phyloP scores from a whole-genome alignment of 2,113 vertebrate species.

The Thinocorus orbignyianus region DNA sequence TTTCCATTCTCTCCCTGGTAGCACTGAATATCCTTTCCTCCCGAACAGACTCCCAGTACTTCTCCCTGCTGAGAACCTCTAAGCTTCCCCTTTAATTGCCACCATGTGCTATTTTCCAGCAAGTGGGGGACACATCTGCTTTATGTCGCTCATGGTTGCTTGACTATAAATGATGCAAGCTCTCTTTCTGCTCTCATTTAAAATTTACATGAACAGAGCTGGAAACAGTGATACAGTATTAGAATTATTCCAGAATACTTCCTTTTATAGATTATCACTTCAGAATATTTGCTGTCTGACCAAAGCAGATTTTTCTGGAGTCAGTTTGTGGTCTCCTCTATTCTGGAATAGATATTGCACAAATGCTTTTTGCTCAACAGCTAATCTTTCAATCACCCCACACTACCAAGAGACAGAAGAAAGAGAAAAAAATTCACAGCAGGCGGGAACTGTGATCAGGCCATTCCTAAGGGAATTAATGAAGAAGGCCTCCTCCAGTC shows the following conservation, averaged over 20 bases:
- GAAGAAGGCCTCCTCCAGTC: background rate
- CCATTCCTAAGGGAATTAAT: background rate
- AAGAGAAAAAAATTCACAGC: background rate
- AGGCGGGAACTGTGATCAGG: background rate
- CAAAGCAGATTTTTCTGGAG: background rate
- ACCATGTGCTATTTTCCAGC: background rate
- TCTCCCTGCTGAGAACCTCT: background rate
- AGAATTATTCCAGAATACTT: background rate
- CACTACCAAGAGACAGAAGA: background rate
- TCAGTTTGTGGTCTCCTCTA: background rate
- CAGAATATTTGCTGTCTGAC: background rate
- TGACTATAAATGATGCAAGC: background rate
- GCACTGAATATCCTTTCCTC: background rate
- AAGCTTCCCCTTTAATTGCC: background rate
- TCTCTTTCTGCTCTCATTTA: background rate
- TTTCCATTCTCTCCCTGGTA: background rate
- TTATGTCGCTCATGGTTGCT: background rate
- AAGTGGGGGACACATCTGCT: background rate
- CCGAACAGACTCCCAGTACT: background rate
- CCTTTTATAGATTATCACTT: background rate
- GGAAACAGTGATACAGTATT: background rate
- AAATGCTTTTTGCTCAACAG: background rate
- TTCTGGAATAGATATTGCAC: background rate
- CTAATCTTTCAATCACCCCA: background rate
- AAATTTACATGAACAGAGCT: background rate